These are phyloP conservation scores for Argyrosomus japonicus DNA, from an alignment of 2,113 vertebrate species.

Conservation along the genomic window DNA sequence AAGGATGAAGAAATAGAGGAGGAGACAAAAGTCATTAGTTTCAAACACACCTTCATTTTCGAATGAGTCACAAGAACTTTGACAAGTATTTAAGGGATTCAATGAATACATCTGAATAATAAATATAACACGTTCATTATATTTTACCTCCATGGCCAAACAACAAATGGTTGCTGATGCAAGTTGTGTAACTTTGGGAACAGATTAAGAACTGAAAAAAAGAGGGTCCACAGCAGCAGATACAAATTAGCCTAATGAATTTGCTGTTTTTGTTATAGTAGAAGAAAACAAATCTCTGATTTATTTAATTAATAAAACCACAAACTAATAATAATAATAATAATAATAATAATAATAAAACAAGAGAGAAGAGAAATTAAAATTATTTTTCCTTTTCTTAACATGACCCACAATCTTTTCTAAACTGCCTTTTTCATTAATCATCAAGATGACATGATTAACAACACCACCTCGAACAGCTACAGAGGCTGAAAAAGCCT, in stretches of 20 bases:
- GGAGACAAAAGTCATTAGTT: background rate
- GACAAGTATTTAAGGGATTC: background rate
- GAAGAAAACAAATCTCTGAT: background rate
- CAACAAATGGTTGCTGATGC: background rate
- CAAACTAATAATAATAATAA: background rate
- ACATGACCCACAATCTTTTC: background rate
- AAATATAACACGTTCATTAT: background rate
- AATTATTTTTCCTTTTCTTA: background rate
- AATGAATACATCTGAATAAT: slow-evolving; percentile 4
- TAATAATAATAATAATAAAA: background rate
- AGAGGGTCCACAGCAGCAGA: background rate
- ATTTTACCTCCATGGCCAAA: background rate
- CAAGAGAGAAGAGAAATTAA: too few relatives aligned
- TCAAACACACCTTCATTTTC: slow-evolving; percentile 2
- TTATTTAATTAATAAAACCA: background rate
- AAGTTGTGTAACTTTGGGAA: background rate
- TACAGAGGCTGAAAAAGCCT: slow-evolving; percentile 9
- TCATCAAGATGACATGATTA: slow-evolving; percentile 48
- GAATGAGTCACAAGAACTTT: background rate
- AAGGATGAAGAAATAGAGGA: background rate
- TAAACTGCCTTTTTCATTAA: slow-evolving; percentile 34
- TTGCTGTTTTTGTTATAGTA: too few relatives aligned
- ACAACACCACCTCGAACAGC: slow-evolving; percentile 29
- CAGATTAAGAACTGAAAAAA: background rate
- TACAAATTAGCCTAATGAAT: background rate